Conservation (phyloP, 1,140 invertebrate species). For the Melitaea cinxia region DNA sequence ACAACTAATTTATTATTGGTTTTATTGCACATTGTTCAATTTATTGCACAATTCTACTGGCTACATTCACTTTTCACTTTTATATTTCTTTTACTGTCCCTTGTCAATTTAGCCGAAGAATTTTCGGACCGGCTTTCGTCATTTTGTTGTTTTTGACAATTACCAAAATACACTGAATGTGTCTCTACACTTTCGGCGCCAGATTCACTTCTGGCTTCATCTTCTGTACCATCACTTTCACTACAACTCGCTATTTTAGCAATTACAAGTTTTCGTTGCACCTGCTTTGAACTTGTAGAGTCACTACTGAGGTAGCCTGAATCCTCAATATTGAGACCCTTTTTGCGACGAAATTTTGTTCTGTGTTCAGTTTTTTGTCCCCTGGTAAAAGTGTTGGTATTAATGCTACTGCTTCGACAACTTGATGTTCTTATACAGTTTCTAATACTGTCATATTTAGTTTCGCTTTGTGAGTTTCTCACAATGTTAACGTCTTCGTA, state of each 20-base stretch:
- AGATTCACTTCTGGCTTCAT: slow-evolving; percentile 90
- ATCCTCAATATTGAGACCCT: slow-evolving; percentile 77
- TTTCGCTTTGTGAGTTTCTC: neutral
- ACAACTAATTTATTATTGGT: neutral
- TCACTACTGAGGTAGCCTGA: slow-evolving; percentile 91
- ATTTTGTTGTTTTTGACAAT: slow-evolving; percentile 71
- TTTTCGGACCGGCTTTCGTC: slow-evolving; percentile 42
- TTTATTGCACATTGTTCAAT: slow-evolving; percentile 41
- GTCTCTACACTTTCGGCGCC: slow-evolving; percentile 92
- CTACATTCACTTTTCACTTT: slow-evolving; percentile 42
- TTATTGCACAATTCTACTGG: slow-evolving; percentile 47
- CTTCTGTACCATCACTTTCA: slow-evolving; percentile 88
- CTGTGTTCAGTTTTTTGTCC: slow-evolving; percentile 51
- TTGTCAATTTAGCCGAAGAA: slow-evolving; percentile 45
- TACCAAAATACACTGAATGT: slow-evolving; percentile 90
- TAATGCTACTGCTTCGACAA: slow-evolving; percentile 46
- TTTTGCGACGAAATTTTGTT: slow-evolving; percentile 59
- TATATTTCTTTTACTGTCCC: slow-evolving; percentile 51
- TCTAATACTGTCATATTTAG: slow-evolving; percentile 24
- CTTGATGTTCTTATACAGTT: slow-evolving; percentile 32
- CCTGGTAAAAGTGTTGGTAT: slow-evolving; percentile 69
- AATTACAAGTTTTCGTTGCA: slow-evolving; percentile 64
- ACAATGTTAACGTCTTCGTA: slow-evolving; percentile 64
- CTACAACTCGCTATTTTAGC: slow-evolving; percentile 80
- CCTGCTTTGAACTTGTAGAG: slow-evolving; percentile 83